Evolutionary conservation across 2,113 vertebrate species (phyloP).

Genomic region (Isichthys henryi): DNA sequence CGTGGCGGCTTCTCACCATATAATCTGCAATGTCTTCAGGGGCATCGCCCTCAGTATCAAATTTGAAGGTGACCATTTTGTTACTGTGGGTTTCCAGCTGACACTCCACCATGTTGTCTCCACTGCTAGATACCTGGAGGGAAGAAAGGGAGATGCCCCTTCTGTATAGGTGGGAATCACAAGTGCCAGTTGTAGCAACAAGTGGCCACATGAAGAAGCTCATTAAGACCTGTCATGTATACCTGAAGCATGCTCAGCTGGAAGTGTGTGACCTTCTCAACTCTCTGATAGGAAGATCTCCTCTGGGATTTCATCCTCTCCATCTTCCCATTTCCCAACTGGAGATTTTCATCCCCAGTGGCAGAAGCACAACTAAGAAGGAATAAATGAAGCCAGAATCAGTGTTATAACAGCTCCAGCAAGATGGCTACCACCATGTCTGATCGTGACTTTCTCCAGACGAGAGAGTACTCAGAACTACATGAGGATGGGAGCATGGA

Average conservation of each 20-base stretch:
- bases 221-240: not conserved
- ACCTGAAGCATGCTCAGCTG: slow-evolving; percentile 82
- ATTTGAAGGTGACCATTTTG: slow-evolving; percentile 93
- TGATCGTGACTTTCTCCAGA: not conserved
- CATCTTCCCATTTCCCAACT: slow-evolving; percentile 65
- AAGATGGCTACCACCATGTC: not conserved
- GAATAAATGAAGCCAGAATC: not conserved
- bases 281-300: slow-evolving; percentile 65
- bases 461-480: not conserved
- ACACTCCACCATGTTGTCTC: slow-evolving; percentile 89
- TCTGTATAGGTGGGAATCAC: not conserved
- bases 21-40: slow-evolving; percentile 85
- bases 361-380: slow-evolving; percentile 48
- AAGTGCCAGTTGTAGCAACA: not conserved
- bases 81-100: slow-evolving; percentile 88
- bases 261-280: slow-evolving; percentile 75
- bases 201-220: not conserved
- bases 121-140: slow-evolving; percentile 70
- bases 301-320: slow-evolving; percentile 70
- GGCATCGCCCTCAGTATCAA: slow-evolving; percentile 82
- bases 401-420: not conserved
- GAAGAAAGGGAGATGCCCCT: not conserved
- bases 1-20: slow-evolving; percentile 61
- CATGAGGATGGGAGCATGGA: not conserved
- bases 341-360: slow-evolving; percentile 47